A percentile compares a stretch with the other conserved stretches of the same genome.
These are phyloP conservation scores for Heliconius erato DNA, from an alignment of 2,888 invertebrate species.

Conservation along the genomic window DNA sequence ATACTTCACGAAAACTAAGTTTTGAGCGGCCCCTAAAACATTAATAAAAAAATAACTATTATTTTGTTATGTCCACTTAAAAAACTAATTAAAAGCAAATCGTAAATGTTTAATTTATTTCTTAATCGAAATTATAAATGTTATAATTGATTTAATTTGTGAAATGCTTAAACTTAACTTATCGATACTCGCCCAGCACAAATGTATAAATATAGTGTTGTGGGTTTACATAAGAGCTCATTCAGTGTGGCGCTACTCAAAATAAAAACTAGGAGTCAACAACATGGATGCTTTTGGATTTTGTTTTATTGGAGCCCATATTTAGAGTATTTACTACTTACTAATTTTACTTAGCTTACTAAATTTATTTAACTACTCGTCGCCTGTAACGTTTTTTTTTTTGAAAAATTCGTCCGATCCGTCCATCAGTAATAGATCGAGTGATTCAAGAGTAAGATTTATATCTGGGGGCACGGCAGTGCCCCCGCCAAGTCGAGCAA, in stretches of 20 bases:
- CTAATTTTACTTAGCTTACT: no score
- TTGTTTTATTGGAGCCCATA: slow-evolving; percentile 48
- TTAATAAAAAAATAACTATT: neutral
- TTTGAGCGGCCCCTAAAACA: no score
- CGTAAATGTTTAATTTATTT: neutral
- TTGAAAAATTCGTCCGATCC: no score
- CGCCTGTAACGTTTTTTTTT: no score
- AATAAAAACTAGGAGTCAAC: slow-evolving; percentile 67
- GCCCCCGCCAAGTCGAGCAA: no score
- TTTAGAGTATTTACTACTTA: no score
- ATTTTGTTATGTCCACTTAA: no score
- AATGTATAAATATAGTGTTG: slow-evolving; percentile 67
- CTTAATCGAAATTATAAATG: neutral
- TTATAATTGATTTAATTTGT: neutral
- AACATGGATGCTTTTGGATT: slow-evolving; percentile 55
- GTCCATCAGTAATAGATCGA: no score
- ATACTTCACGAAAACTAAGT: no score
- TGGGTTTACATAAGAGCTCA: slow-evolving; percentile 61
- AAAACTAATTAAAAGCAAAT: neutral
- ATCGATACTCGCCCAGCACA: slow-evolving; percentile 53
- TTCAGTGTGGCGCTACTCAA: slow-evolving; percentile 62
- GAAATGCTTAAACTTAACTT: neutral
- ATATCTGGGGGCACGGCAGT: no score
- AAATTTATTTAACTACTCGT: no score
- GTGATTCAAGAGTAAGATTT: no score